phyloP scores from a whole-genome alignment of 2,797 vertebrate genomes.

The Bucorvus abyssinicus region DNA sequence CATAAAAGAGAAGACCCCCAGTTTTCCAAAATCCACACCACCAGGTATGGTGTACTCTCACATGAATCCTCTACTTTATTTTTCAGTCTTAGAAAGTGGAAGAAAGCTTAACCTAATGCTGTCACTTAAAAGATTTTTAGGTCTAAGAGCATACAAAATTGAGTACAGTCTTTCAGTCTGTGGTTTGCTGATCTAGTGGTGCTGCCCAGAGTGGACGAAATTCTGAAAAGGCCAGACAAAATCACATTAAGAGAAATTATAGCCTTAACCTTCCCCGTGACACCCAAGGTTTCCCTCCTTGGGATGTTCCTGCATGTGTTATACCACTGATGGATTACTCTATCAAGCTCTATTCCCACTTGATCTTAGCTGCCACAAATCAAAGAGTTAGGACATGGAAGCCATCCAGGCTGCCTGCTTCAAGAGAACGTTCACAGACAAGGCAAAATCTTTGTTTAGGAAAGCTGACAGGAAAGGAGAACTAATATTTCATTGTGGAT shows the following conservation, averaged over 20 bases:
- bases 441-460: constrained; percentile 44
- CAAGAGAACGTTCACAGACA: constrained; percentile 26
- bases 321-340: constrained; percentile 48
- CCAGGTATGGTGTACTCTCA: background rate
- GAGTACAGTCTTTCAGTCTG: constrained; percentile 22
- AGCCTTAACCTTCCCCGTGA: constrained; percentile 32
- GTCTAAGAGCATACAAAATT: background rate
- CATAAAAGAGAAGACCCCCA: background rate
- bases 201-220: background rate
- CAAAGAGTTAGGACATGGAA: constrained; percentile 47
- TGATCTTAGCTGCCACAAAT: constrained; percentile 54
- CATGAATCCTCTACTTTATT: background rate
- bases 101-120: background rate
- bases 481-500: constrained; percentile 54
- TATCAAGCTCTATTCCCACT: constrained; percentile 48
- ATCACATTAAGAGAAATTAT: constrained; percentile 64
- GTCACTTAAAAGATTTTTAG: background rate
- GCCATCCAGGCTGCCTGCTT: constrained; percentile 52
- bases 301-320: constrained; percentile 47
- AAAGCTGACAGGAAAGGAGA: constrained; percentile 58
- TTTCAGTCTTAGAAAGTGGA: background rate
- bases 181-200: constrained; percentile 51
- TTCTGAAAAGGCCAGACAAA: constrained; percentile 51
- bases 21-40: background rate
- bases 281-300: constrained; percentile 47